Conservation (phyloP, 2,113 vertebrate genomes). For the Apaloderma vittatum region DNA sequence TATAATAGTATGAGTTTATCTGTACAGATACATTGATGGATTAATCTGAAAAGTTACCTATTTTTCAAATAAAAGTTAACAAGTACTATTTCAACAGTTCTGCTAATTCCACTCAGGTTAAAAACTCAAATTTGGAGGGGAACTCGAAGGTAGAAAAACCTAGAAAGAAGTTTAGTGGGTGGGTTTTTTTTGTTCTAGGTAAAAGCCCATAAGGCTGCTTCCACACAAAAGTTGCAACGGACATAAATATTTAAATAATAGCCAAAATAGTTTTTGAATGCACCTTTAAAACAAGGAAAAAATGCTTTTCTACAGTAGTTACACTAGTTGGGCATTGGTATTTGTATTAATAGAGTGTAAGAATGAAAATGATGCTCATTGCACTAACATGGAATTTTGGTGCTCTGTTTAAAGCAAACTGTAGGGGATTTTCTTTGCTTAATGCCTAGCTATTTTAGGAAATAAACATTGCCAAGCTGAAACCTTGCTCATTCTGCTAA, state of each 20-base stretch:
- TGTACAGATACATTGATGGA: neutral
- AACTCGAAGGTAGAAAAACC: neutral
- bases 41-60: neutral
- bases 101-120: neutral
- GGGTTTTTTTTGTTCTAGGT: neutral
- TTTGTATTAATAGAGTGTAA: neutral
- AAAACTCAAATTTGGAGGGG: neutral
- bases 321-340: fast-evolving
- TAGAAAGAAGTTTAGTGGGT: neutral
- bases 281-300: neutral
- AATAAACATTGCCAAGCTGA: neutral
- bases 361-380: neutral
- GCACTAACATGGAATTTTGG: neutral
- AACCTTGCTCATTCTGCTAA: neutral
- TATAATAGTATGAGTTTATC: neutral
- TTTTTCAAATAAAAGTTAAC: neutral
- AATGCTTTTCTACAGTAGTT: neutral
- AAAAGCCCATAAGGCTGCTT: conserved; percentile 2
- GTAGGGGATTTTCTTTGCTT: neutral
- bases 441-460: neutral
- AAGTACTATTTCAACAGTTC: neutral
- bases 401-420: neutral
- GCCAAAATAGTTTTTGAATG: neutral
- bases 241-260: conserved; percentile 25
- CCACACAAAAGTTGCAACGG: conserved; percentile 44